phyloP scores from a whole-genome alignment of 2,888 invertebrate genomes.

The Aphidius colemani region DNA sequence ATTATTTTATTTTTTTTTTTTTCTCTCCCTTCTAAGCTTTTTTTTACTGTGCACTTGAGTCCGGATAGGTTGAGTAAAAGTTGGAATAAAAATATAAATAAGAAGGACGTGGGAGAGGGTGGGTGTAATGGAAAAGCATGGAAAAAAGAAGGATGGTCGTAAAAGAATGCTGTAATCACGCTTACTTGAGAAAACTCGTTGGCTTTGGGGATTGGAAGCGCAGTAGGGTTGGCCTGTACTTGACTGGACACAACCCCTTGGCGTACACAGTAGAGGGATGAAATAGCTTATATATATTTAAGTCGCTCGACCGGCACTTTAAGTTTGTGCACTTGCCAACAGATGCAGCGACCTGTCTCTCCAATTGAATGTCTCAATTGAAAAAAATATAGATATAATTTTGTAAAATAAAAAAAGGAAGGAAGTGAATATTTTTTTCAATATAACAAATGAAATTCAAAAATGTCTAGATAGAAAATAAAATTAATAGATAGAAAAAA shows the following conservation, averaged over 20 bases:
- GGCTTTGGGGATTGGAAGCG: constrained; percentile 18
- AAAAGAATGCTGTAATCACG: constrained; percentile 29
- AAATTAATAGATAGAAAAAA: constrained; percentile 22
- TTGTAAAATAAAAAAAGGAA: background rate
- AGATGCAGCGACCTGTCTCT: constrained; percentile 44
- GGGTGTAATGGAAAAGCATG: constrained; percentile 26
- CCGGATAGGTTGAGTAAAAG: too few species aligned
- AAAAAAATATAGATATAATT: background rate
- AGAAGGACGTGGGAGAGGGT: constrained; percentile 4
- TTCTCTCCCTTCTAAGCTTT: too few species aligned
- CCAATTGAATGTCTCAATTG: background rate
- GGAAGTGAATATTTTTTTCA: background rate
- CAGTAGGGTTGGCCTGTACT: constrained; percentile 25
- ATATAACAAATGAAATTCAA: constrained; percentile 7
- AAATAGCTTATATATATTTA: too few species aligned
- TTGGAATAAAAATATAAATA: too few species aligned
- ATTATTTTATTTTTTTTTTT: too few species aligned
- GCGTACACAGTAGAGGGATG: constrained; percentile 30
- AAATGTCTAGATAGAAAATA: constrained; percentile 13
- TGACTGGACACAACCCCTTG: constrained; percentile 29
- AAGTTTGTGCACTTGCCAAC: constrained; percentile 41
- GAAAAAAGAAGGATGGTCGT: constrained; percentile 32
- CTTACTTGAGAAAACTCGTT: constrained; percentile 15
- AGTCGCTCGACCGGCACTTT: constrained; percentile 38
- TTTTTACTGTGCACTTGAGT: too few species aligned